phyloP scores from a whole-genome alignment of 2,888 invertebrate species.

The Macrophya alboannulata region DNA sequence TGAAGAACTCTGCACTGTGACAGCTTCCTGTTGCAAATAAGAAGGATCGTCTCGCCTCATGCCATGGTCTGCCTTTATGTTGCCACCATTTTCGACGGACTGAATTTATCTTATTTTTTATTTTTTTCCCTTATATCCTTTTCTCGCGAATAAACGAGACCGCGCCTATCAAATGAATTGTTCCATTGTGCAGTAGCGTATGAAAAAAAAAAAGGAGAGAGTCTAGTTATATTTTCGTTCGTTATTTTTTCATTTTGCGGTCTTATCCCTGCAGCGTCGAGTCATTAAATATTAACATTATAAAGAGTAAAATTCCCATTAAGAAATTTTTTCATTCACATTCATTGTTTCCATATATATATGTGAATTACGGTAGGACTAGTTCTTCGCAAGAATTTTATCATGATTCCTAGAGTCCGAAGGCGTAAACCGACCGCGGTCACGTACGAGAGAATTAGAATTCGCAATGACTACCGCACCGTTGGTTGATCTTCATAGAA shows the following conservation, averaged over 20 bases:
- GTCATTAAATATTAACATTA: not conserved
- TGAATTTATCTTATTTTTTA: not conserved
- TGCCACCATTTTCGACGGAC: slow-evolving; percentile 3
- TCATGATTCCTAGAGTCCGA: not conserved
- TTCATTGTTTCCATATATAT: not conserved
- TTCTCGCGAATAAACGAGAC: slow-evolving; percentile 6
- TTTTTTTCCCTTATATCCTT: not conserved
- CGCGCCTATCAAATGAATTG: slow-evolving; percentile 10
- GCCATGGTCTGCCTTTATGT: slow-evolving; percentile 58
- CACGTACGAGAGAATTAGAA: slow-evolving; percentile 14
- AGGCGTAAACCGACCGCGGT: not conserved
- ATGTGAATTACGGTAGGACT: slow-evolving; percentile 8
- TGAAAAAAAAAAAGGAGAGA: not conserved
- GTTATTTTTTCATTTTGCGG: not conserved
- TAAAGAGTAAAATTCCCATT: not conserved
- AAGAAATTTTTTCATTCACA: not conserved
- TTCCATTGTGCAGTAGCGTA: slow-evolving; percentile 18
- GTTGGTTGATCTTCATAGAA: not conserved
- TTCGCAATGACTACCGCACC: not conserved
- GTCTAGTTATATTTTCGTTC: not conserved
- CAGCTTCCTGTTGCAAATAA: slow-evolving; percentile 70
- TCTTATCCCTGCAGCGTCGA: slow-evolving; percentile 3
- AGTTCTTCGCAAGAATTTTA: slow-evolving; percentile 25
- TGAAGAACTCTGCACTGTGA: slow-evolving; percentile 63
- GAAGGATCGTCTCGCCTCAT: slow-evolving; percentile 68